phyloP scores from a whole-genome alignment of 2,888 invertebrate species.

The Subacronicta megacephala region DNA sequence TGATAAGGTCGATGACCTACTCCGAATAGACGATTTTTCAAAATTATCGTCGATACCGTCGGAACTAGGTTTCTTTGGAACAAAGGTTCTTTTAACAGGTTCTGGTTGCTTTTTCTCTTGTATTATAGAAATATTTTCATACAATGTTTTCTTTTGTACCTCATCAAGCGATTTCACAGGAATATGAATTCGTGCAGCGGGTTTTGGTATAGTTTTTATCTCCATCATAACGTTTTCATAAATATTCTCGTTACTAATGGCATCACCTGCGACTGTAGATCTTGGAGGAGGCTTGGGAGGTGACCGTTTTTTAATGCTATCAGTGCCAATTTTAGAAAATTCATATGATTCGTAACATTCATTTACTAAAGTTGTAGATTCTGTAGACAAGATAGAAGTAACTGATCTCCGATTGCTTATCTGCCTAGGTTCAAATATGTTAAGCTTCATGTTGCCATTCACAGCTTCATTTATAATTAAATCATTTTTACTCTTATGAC shows the following conservation, averaged over 20 bases:
- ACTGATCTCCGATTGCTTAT: constrained; percentile 61
- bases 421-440: constrained; percentile 79
- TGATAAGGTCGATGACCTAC: constrained; percentile 79
- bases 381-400: constrained; percentile 67
- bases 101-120: constrained; percentile 69
- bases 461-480: constrained; percentile 68
- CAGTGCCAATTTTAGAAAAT: constrained; percentile 61
- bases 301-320: constrained; percentile 44
- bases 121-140: constrained; percentile 77
- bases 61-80: constrained; percentile 58
- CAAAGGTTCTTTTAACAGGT: constrained; percentile 71
- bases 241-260: constrained; percentile 64
- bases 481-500: constrained; percentile 59
- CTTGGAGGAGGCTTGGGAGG: constrained; percentile 79
- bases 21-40: constrained; percentile 60
- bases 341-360: constrained; percentile 85
- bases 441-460: constrained; percentile 69
- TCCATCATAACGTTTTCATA: constrained; percentile 78
- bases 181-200: constrained; percentile 78
- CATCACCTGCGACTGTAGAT: constrained; percentile 51
- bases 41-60: constrained; percentile 56
- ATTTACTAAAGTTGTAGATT: constrained; percentile 77
- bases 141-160: constrained; percentile 67
- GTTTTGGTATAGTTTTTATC: constrained; percentile 71
- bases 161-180: constrained; percentile 69